Percentiles rank a stretch among this genome's conserved stretches.
These are phyloP conservation scores for Xestia c-nigrum DNA, from an alignment of 2,888 invertebrate genomes.

Conservation along the genomic window DNA sequence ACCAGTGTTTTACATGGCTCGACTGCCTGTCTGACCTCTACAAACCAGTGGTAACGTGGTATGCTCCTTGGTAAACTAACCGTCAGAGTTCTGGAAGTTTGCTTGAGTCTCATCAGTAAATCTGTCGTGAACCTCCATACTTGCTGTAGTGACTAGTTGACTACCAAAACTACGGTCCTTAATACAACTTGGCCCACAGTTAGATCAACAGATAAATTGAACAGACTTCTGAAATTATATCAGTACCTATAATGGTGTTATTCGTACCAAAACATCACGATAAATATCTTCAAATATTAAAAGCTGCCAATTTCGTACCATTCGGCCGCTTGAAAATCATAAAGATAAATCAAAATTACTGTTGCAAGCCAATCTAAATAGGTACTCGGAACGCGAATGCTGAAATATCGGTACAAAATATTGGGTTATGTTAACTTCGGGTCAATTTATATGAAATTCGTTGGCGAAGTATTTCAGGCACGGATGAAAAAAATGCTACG, in stretches of 20 bases:
- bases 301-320: conserved; percentile 46
- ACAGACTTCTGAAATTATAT: background rate
- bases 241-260: background rate
- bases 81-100: background rate
- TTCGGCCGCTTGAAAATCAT: conserved; percentile 43
- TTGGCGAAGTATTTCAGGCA: conserved; percentile 21
- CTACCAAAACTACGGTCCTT: background rate
- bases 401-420: conserved; percentile 49
- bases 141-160: background rate
- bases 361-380: conserved; percentile 47
- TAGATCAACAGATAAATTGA: background rate
- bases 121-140: background rate
- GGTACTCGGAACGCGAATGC: conserved; percentile 35
- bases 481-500: conserved; percentile 24
- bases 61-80: background rate
- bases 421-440: conserved; percentile 31
- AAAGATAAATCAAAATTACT: conserved; percentile 60
- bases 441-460: conserved; percentile 43
- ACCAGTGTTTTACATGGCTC: background rate
- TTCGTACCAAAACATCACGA: conserved; percentile 13
- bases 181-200: background rate
- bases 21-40: background rate
- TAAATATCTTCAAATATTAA: conserved; percentile 33
- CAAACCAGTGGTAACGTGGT: background rate
- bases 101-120: background rate